These are phyloP conservation scores for Zoanthus sansibaricus DNA, from an alignment of 92 coral and sea anemone species.

Conservation along the genomic window DNA sequence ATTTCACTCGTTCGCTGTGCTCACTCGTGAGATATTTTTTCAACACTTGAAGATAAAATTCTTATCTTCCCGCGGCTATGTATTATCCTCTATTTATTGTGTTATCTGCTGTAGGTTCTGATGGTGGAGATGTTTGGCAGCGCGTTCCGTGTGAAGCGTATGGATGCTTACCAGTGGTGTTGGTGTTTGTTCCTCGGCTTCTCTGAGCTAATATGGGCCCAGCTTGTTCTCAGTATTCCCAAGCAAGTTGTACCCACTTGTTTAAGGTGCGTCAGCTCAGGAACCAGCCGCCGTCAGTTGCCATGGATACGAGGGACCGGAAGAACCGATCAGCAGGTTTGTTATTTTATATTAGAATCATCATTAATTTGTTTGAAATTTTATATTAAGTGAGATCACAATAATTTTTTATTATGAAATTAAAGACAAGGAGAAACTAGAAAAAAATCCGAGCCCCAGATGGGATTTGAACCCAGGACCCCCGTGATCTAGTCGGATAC, in stretches of 20 bases:
- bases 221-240: slow-evolving; percentile 78
- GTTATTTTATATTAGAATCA: background rate
- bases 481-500: too few relatives aligned
- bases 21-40: too few relatives aligned
- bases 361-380: too few relatives aligned
- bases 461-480: too few relatives aligned
- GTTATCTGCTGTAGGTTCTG: slow-evolving; percentile 54
- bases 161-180: slow-evolving; percentile 85
- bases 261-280: slow-evolving; percentile 71
- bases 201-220: slow-evolving; percentile 91
- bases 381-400: too few relatives aligned
- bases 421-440: too few relatives aligned
- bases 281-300: slow-evolving; percentile 27
- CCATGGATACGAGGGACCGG: slow-evolving; percentile 68
- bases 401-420: too few relatives aligned
- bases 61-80: too few relatives aligned
- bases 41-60: too few relatives aligned
- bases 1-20: too few relatives aligned
- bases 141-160: slow-evolving; percentile 79
- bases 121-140: slow-evolving; percentile 77
- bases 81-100: too few relatives aligned
- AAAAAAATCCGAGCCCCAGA: too few relatives aligned
- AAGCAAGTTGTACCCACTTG: slow-evolving; percentile 75
- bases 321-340: slow-evolving; percentile 82
- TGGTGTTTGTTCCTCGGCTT: slow-evolving; percentile 89